Evolutionary conservation across 1,140 invertebrate species (phyloP).

Genomic region (Dinothrombium tinctorium): DNA sequence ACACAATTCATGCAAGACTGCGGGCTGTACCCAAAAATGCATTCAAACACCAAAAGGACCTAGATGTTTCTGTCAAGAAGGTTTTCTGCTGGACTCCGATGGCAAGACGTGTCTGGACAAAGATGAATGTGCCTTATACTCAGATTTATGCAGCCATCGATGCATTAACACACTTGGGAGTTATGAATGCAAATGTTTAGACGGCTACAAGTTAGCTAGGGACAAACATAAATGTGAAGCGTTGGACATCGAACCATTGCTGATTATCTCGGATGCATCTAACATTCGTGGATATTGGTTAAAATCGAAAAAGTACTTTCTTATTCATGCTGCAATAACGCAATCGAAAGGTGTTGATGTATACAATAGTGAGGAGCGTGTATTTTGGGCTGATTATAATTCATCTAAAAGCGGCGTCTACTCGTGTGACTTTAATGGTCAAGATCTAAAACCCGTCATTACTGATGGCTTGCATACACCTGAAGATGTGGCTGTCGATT

Average conservation of each 20-base stretch:
- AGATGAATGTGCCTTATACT: conserved; percentile 18
- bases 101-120: conserved; percentile 20
- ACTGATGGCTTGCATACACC: conserved; percentile 12
- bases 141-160: conserved; percentile 42
- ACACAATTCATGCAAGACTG: conserved; percentile 24
- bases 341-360: too few relatives aligned
- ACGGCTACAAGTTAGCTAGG: conserved; percentile 42
- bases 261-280: conserved; percentile 18
- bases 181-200: conserved; percentile 50
- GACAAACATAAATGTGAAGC: conserved; percentile 37
- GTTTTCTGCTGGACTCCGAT: conserved; percentile 23
- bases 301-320: too few relatives aligned
- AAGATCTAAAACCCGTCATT: conserved; percentile 25
- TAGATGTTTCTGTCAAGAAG: conserved; percentile 24
- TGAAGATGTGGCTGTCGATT: conserved; percentile 27
- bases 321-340: too few relatives aligned
- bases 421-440: conserved; percentile 24
- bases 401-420: too few relatives aligned
- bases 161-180: conserved; percentile 60
- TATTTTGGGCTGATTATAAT: too few relatives aligned
- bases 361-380: too few relatives aligned
- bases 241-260: conserved; percentile 22
- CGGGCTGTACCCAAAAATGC: conserved; percentile 26
- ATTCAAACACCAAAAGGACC: conserved; percentile 23
- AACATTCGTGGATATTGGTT: conserved; percentile 12